phyloP scores from a whole-genome alignment of 1,140 invertebrate genomes.

The Tetramorium parvispinum region DNA sequence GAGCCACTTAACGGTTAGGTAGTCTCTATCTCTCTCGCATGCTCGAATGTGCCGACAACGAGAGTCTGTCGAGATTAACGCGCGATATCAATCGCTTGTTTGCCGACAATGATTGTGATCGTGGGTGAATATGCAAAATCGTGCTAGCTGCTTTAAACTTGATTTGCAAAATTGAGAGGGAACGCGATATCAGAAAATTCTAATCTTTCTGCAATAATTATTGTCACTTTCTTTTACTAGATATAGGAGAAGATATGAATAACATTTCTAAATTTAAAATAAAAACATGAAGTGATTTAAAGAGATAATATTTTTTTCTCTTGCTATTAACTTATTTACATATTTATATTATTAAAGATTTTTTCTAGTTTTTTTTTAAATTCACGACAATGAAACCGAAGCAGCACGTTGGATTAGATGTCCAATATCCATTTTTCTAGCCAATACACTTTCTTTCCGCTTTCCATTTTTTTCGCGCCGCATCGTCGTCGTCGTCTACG shows the following conservation, averaged over 20 bases:
- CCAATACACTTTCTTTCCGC: not conserved
- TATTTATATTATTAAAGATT: not conserved
- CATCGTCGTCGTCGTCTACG: not conserved
- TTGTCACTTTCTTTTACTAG: not conserved
- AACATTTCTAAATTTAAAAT: not conserved
- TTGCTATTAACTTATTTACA: not conserved
- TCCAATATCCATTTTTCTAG: not conserved
- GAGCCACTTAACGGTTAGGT: conserved; percentile 29
- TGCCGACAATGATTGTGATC: not conserved
- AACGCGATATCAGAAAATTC: not conserved
- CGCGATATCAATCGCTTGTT: conserved; percentile 44
- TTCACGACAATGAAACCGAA: not conserved
- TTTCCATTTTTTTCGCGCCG: conserved; percentile 14
- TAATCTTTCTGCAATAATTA: not conserved
- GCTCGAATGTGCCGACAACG: conserved; percentile 1
- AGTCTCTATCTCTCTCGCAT: conserved; percentile 7
- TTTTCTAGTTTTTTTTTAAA: not conserved
- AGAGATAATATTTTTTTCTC: not conserved
- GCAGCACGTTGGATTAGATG: not conserved
- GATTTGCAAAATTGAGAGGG: not conserved
- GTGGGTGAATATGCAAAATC: not conserved
- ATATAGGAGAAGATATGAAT: not conserved
- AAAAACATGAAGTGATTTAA: not conserved
- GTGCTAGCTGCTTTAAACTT: not conserved
- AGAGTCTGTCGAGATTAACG: conserved; percentile 32